Base-by-base conservation (phyloP, 2,888 invertebrate species). In the Drepana falcataria region DNA sequence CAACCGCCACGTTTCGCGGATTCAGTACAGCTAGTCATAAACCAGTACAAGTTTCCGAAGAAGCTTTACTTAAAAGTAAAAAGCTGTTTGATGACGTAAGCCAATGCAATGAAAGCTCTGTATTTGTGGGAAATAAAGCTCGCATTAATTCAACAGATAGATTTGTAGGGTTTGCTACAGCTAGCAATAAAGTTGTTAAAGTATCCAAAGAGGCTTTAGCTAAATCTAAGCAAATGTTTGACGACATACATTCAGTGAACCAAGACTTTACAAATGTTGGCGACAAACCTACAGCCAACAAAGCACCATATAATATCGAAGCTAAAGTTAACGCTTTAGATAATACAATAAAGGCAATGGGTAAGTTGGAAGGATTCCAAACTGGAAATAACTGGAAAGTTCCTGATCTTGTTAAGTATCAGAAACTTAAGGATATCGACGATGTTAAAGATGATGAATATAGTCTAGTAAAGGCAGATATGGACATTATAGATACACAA, bases 111-210 rank as follows among this genome's bases (percentile, higher is more conserved):
- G 76, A 74, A 35, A 79, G 79, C 60, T 53, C 66, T 6, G 75
- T 48, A 34, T 48, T 52, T 73, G 9, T 34, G 4, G 35, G 21
- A 35, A 35, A n/a, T 35, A 48, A 35, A 34, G 35, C 7, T 35
- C 35, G 37, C 35, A 48, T 35, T n/a, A 35, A 34, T 9, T 2
- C n/a, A 48, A 7, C 6, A 3, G 2, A 35, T 4, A 44, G 51
- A 40, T 75, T 65, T 52, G 48, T 63, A 47, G 85, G 81, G 9
- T 89, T 90, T 65, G 69, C 74, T 65, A 83, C 83, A n/a, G 88
- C 85, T 35, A 81, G 72, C 57, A 85, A 86, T 49, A 85, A 83
- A 64, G 56, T 63, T 7, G 74, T 89, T 33, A 59, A 59, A 35
- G 65, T 87, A 53, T 82, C 84, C 6, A 65, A 70, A 49, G 54